A percentile compares a stretch with the other conserved stretches of the same genome.
Conservation (phyloP, 37 sponge, comb jelly and placozoan species). For the Aplysina aerophoba region DNA sequence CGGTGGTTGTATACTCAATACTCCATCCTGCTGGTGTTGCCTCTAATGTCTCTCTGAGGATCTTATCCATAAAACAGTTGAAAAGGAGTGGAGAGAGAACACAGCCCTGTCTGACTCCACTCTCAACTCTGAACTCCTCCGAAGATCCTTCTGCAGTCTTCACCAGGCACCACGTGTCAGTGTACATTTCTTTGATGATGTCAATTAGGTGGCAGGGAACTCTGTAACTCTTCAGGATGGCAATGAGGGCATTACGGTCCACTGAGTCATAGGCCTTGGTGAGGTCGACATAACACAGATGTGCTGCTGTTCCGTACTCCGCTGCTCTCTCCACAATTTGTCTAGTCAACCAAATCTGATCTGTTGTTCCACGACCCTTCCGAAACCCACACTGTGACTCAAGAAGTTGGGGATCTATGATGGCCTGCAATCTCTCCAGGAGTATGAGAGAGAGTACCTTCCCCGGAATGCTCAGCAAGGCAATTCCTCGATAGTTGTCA, state of each 20-base stretch:
- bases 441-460: conserved; percentile 23
- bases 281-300: conserved; percentile 26
- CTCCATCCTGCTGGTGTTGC: too few relatives aligned
- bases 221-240: conserved; percentile 25
- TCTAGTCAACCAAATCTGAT: conserved; percentile 17
- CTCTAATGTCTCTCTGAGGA: too few relatives aligned
- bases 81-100: too few relatives aligned
- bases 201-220: conserved; percentile 5
- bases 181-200: too few relatives aligned
- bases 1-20: too few relatives aligned
- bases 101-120: too few relatives aligned
- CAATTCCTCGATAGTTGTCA: conserved; percentile 15
- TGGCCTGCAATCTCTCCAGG: background rate
- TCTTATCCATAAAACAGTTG: too few relatives aligned
- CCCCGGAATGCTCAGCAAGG: conserved; percentile 22
- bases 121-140: too few relatives aligned
- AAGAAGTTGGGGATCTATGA: conserved; percentile 17
- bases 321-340: conserved; percentile 29
- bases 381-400: conserved; percentile 28
- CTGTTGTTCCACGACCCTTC: conserved; percentile 15
- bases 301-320: background rate
- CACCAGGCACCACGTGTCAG: too few relatives aligned
- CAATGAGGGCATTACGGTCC: conserved; percentile 10
- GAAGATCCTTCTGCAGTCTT: too few relatives aligned
- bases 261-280: conserved; percentile 34